Conservation (phyloP, 2,113 vertebrate genomes). For the Channa maculata region DNA sequence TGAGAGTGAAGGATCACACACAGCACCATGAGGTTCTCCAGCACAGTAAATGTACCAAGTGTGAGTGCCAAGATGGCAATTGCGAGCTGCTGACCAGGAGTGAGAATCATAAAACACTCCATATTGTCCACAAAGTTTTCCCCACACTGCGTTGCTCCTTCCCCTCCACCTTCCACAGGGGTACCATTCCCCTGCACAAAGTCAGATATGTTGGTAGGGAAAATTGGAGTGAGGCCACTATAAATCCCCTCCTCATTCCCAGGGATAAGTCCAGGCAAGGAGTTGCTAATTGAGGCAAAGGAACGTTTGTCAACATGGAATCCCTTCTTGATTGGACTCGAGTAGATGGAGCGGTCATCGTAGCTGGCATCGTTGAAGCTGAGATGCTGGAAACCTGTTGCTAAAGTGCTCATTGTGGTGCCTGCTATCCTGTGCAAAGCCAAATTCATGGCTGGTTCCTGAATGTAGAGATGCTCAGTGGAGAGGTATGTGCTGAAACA, state of each 20-base stretch:
- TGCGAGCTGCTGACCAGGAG: conserved; percentile 94
- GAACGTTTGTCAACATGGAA: conserved; percentile 90
- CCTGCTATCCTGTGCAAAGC: conserved; percentile 91
- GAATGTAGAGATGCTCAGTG: conserved; percentile 74
- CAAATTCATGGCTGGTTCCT: conserved; percentile 89
- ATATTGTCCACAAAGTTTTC: conserved; percentile 96
- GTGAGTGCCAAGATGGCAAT: conserved; percentile 93
- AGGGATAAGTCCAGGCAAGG: conserved; percentile 88
- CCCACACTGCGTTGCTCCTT: conserved; percentile 88
- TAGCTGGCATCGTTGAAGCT: conserved; percentile 94
- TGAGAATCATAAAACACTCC: conserved; percentile 99
- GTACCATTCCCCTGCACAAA: conserved; percentile 86
- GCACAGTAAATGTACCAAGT: conserved; percentile 94
- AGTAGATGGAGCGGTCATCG: conserved; percentile 86
- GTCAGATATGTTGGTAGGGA: conserved; percentile 90
- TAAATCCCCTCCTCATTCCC: conserved; percentile 86
- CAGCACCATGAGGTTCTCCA: conserved; percentile 95
- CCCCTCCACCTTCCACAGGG: conserved; percentile 83
- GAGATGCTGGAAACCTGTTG: conserved; percentile 91
- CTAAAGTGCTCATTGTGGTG: conserved; percentile 92
- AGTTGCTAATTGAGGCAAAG: conserved; percentile 88
- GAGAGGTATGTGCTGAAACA: conserved; percentile 11
- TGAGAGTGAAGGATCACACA: conserved; percentile 95
- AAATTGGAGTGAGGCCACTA: conserved; percentile 81
- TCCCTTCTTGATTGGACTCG: conserved; percentile 86